Percentiles rank a stretch among this genome's conserved stretches.
These are phyloP conservation scores for Pseudochromis fuscus DNA, from an alignment of 2,797 vertebrate genomes.

Conservation along the genomic window DNA sequence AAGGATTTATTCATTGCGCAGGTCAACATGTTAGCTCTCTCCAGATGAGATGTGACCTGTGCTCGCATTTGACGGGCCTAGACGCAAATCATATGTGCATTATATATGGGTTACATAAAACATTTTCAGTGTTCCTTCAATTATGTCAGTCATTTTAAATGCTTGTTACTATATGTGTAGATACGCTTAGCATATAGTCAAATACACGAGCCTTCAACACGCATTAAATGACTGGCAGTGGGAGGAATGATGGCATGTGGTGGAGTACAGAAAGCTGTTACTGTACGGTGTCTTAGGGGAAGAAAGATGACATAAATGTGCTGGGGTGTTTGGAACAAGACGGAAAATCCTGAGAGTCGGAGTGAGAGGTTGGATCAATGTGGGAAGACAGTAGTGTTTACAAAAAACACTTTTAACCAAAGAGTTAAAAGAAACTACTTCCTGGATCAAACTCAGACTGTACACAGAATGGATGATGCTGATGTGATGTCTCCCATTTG, in stretches of 20 bases:
- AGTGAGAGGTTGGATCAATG: no score
- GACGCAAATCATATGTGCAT: slow-evolving; percentile 44
- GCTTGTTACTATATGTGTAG: slow-evolving; percentile 26
- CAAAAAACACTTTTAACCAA: no score
- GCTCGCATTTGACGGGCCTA: slow-evolving; percentile 23
- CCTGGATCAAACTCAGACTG: no score
- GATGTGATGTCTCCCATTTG: no score
- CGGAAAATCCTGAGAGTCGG: no score
- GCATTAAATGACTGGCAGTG: slow-evolving; percentile 26
- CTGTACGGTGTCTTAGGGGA: no score
- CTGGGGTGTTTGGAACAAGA: no score
- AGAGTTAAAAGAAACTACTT: no score
- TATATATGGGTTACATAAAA: slow-evolving; percentile 47
- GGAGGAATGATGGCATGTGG: neutral
- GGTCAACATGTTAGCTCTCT: slow-evolving; percentile 39
- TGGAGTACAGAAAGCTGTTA: neutral
- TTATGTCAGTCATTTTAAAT: slow-evolving; percentile 34
- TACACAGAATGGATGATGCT: no score
- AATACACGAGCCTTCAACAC: slow-evolving; percentile 30
- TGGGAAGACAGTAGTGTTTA: no score
- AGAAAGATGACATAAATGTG: no score
- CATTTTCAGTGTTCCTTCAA: slow-evolving; percentile 45
- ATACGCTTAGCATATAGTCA: slow-evolving; percentile 18
- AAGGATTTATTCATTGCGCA: slow-evolving; percentile 37
- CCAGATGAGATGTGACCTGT: slow-evolving; percentile 18